Percentiles rank a stretch among this genome's conserved stretches.
Evolutionary conservation across 1,140 invertebrate species (phyloP).

Genomic region (Pygmarrhopalites habei): DNA sequence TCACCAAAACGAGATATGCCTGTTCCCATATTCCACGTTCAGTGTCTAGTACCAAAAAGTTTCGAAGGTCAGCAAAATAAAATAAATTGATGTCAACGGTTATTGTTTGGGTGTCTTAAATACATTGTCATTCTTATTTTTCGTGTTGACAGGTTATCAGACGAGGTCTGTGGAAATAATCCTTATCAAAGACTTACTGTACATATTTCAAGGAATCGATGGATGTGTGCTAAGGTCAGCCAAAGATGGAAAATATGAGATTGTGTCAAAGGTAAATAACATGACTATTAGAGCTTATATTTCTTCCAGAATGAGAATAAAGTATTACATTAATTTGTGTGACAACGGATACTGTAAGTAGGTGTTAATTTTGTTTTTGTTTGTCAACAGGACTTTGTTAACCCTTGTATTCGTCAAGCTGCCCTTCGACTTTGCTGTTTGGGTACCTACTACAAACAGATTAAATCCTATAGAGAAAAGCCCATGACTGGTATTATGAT

Average conservation of each 20-base stretch:
- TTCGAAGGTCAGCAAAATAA: conserved; percentile 3
- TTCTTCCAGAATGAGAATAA: too few relatives aligned
- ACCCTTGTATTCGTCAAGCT: conserved; percentile 46
- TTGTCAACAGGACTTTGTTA: conserved; percentile 47
- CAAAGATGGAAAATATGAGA: conserved; percentile 51
- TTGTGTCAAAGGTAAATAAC: conserved; percentile 55
- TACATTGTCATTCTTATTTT: too few relatives aligned
- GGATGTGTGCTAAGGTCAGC: conserved; percentile 66
- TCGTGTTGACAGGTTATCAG: conserved; percentile 2
- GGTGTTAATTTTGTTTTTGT: too few relatives aligned
- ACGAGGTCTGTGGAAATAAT: conserved; percentile 52
- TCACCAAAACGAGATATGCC: conserved; percentile 4
- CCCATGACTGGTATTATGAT: conserved; percentile 63
- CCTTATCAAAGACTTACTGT: conserved; percentile 69
- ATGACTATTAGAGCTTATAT: too few relatives aligned
- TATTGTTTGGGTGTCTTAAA: too few relatives aligned
- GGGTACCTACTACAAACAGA: conserved; percentile 75
- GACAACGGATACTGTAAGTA: too few relatives aligned
- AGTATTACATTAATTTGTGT: too few relatives aligned
- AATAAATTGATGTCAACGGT: too few relatives aligned
- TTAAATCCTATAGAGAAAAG: conserved; percentile 58
- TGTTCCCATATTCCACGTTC: conserved; percentile 4
- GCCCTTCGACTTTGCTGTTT: conserved; percentile 70
- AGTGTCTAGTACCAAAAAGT: not conserved
- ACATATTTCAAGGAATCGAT: conserved; percentile 71